A percentile compares a stretch with the other conserved stretches of the same genome.
Evolutionary conservation across 2,888 invertebrate genomes (phyloP).

Genomic region (Steromphala cineraria): DNA sequence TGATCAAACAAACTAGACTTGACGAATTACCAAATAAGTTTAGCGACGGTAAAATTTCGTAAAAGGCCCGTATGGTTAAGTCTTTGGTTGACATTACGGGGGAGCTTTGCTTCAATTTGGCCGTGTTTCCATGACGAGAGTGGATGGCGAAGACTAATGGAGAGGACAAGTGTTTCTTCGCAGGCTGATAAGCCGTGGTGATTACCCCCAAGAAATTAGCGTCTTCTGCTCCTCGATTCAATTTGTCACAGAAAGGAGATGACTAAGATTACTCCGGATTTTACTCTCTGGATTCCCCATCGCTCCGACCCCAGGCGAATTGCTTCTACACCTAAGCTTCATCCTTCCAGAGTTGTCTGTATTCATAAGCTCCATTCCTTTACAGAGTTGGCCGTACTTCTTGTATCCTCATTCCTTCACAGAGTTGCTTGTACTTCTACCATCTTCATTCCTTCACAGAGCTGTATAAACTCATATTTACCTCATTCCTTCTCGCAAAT

Average conservation of each 20-base stretch:
- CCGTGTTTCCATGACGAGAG: background rate
- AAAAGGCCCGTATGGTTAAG: background rate
- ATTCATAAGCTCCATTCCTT: no score
- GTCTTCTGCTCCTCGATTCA: background rate
- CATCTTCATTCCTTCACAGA: no score
- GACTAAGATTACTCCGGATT: constrained; percentile 1
- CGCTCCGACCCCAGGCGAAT: background rate
- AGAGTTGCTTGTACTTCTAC: no score
- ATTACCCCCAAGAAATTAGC: constrained; percentile 12
- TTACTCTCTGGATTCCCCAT: background rate
- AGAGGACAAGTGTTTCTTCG: constrained; percentile 13
- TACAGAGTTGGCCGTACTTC: no score
- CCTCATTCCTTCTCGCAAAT: no score
- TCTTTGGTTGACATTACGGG: background rate
- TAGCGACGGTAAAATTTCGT: constrained; percentile 10
- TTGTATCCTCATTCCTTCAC: no score
- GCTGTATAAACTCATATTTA: no score
- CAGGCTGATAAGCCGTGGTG: background rate
- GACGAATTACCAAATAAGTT: constrained; percentile 15
- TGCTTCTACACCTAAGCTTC: background rate
- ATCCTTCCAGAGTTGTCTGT: no score
- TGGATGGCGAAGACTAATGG: background rate
- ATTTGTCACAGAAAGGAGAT: constrained; percentile 9
- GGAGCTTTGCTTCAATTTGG: background rate
- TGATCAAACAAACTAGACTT: constrained; percentile 6